Percentiles rank a stretch among this genome's conserved stretches.
Evolutionary conservation across 1,140 invertebrate species (phyloP).

Genomic region (Doryteuthis pealeii): DNA sequence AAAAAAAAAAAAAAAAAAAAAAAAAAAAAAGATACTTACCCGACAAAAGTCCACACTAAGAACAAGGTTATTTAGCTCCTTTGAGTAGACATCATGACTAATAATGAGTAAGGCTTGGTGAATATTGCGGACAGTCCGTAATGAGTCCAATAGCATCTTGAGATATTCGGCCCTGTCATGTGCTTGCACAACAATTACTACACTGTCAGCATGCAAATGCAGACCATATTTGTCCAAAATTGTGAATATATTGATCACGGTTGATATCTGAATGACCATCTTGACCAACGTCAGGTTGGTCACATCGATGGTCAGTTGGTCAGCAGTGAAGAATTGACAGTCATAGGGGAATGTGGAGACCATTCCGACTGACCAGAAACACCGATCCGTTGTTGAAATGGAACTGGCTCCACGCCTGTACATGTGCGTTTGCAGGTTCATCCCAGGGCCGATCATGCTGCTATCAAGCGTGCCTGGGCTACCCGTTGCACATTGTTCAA

Average conservation of each 20-base stretch:
- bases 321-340: neutral
- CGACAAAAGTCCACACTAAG: conserved; percentile 79
- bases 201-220: conserved; percentile 42
- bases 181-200: conserved; percentile 69
- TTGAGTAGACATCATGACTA: conserved; percentile 92
- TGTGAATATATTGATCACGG: conserved; percentile 48
- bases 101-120: conserved; percentile 87
- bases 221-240: conserved; percentile 53
- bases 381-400: neutral
- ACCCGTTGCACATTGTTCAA: conserved; percentile 36
- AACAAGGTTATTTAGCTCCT: conserved; percentile 88
- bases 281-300: conserved; percentile 43
- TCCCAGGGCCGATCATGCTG: conserved; percentile 3
- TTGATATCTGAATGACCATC: conserved; percentile 46
- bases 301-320: conserved; percentile 25
- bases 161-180: conserved; percentile 92
- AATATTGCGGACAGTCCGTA: conserved; percentile 85
- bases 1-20: conserved; percentile 20
- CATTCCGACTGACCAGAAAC: neutral
- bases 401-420: neutral
- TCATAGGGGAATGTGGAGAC: neutral
- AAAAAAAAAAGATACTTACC: conserved; percentile 54
- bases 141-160: conserved; percentile 85
- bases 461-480: neutral
- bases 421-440: conserved; percentile 6